Percentiles rank a stretch among this genome's conserved stretches.
Evolutionary conservation across 1,140 invertebrate genomes (phyloP).

Genomic region (Drosophila mauritiana): DNA sequence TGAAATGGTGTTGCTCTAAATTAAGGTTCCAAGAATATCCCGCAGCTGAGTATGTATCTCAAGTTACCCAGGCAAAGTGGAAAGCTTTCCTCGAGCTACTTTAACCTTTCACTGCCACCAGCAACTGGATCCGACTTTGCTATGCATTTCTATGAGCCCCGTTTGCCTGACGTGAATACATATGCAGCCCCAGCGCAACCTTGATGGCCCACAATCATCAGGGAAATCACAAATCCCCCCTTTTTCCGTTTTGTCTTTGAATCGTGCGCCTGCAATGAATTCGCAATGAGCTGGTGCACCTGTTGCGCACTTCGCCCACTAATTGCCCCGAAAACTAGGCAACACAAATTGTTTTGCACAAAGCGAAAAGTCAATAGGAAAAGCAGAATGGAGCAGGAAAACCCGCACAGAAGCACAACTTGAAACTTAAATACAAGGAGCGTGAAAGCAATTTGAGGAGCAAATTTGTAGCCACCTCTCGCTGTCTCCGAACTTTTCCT

Average conservation of each 20-base stretch:
- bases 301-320: constrained; percentile 55
- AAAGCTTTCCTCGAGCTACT: not conserved
- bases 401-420: constrained; percentile 44
- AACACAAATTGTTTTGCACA: constrained; percentile 56
- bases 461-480: constrained; percentile 24
- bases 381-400: constrained; percentile 23
- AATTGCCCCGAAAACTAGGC: constrained; percentile 69
- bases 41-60: no score
- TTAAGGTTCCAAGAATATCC: not conserved
- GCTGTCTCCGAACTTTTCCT: constrained; percentile 65
- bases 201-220: constrained; percentile 41
- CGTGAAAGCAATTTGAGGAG: constrained; percentile 61
- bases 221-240: constrained; percentile 32
- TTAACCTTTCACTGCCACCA: not conserved
- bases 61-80: no score
- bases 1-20: not conserved
- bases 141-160: constrained; percentile 37
- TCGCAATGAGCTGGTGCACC: constrained; percentile 61
- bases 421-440: constrained; percentile 70
- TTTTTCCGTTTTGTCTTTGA: constrained; percentile 40
- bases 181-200: constrained; percentile 11
- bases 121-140: constrained; percentile 8
- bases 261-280: constrained; percentile 61
- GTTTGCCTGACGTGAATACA: constrained; percentile 31
- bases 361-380: constrained; percentile 61